Evolutionary conservation across 2,797 vertebrate genomes (phyloP), one percentile per base, ranked within the genome.

Genomic region (Steatocranus sp.): DNA sequence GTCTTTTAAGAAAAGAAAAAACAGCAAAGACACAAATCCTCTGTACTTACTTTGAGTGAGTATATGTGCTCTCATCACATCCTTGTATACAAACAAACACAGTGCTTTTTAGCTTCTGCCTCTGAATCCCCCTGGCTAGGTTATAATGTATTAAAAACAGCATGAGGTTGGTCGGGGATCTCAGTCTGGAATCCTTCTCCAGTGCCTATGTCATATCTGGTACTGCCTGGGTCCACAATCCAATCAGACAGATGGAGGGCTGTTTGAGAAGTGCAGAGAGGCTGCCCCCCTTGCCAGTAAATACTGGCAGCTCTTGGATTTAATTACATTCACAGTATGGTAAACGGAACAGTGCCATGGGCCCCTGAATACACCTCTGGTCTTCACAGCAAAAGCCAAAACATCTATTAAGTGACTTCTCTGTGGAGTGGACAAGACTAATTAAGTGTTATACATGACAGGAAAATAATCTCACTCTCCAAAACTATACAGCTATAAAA

Each of bases 321-420:
- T 96, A 97, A 97, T 97, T 97, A 96, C 93, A 94, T 95, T 96
- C 96, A 95, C 96, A 96, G 95, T 96, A 96, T 96, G 95, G 95
- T 94, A 93, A 96, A 94, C 80, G 82, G 83, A 94, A 91, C 83
- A 34, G 53, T 94, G 95, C 95, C 93, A 95, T 87, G 17, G 93
- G 94, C 87, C 75, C 84, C 87, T 78, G 74, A 93, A 94, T 82
- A 78, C 88, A 94, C 92, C 93, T 93, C 90, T 90, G 93, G 83
- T 92, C 86, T 80, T 80, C 82, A 75, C 86, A 83, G 85, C 73
- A 78, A 88, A 89, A 89, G 85, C 81, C 58, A 78, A 80, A 75
- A 84, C 79, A 86, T 82, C 86, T 20, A 82, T 36, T 18, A 73
- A 86, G 85, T 32, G 84, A 88, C 87, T 91, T 88, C 23, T 87